Evolutionary conservation across 2,113 vertebrate species (phyloP).

Genomic region (Melozone crissalis): DNA sequence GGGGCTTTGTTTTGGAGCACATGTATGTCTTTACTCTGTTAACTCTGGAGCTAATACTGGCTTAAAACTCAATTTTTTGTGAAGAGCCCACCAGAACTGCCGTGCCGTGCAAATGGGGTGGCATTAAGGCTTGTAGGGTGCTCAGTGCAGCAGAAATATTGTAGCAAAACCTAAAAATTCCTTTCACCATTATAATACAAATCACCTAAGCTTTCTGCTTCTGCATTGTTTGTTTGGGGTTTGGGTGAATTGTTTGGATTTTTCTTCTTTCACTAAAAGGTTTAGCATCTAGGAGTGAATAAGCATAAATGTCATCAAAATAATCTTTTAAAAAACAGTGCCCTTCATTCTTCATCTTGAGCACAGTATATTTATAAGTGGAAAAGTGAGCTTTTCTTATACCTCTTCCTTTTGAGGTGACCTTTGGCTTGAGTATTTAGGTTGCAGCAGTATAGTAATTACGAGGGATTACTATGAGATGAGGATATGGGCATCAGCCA

Average conservation of each 20-base stretch:
- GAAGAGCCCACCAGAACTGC: neutral
- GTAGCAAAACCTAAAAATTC: neutral
- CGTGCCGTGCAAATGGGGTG: accelerated
- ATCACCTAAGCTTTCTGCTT: neutral
- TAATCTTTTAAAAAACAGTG: neutral
- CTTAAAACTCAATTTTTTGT: accelerated
- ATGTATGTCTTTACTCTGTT: neutral
- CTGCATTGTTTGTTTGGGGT: neutral
- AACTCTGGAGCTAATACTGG: neutral
- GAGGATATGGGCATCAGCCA: neutral
- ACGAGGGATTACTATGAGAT: neutral
- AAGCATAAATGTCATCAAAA: neutral
- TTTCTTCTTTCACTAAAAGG: neutral
- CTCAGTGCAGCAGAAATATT: neutral
- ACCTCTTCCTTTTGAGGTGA: neutral
- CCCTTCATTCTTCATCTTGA: neutral
- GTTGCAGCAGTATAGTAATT: neutral
- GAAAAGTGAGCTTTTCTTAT: neutral
- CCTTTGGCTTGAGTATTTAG: neutral
- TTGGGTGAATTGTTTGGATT: neutral
- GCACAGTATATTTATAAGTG: neutral
- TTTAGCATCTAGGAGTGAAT: accelerated
- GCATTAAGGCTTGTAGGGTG: neutral
- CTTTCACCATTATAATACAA: neutral
- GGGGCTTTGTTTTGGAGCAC: neutral